Evolutionary conservation across 2,888 invertebrate genomes (phyloP).

Genomic region (Brachypterus glaber): DNA sequence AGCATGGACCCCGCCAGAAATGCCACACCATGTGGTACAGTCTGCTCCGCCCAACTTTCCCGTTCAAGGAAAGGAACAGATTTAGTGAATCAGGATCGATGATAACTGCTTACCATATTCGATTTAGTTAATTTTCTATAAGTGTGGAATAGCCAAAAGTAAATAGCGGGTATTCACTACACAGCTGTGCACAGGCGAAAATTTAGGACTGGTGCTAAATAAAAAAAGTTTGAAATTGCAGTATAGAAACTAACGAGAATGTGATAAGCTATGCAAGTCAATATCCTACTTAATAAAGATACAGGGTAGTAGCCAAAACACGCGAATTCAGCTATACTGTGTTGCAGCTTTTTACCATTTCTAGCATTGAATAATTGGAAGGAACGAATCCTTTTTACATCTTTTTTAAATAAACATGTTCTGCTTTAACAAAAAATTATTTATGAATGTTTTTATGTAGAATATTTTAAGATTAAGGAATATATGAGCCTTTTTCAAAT

Average conservation of each 20-base stretch:
- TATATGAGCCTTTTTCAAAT: too few species aligned
- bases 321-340: constrained; percentile 1
- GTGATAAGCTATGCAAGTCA: too few species aligned
- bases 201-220: not conserved
- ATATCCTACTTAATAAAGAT: too few species aligned
- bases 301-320: constrained; percentile 33
- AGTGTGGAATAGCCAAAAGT: constrained; percentile 40
- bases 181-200: constrained; percentile 29
- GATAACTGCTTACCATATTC: constrained; percentile 39
- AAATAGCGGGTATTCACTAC: constrained; percentile 35
- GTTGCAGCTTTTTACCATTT: too few species aligned
- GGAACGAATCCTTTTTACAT: too few species aligned
- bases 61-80: constrained; percentile 49
- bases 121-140: constrained; percentile 40
- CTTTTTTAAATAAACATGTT: too few species aligned
- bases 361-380: too few species aligned
- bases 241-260: too few species aligned
- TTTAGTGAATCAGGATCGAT: constrained; percentile 36
- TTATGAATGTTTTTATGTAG: too few species aligned
- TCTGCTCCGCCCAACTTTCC: constrained; percentile 58
- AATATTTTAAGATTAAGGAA: too few species aligned
- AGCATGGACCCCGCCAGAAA: constrained; percentile 58
- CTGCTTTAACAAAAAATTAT: too few species aligned
- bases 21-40: constrained; percentile 54
- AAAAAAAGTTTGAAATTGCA: not conserved